Conservation (phyloP, 1,140 invertebrate species). For the Globodera ellingtonae region DNA sequence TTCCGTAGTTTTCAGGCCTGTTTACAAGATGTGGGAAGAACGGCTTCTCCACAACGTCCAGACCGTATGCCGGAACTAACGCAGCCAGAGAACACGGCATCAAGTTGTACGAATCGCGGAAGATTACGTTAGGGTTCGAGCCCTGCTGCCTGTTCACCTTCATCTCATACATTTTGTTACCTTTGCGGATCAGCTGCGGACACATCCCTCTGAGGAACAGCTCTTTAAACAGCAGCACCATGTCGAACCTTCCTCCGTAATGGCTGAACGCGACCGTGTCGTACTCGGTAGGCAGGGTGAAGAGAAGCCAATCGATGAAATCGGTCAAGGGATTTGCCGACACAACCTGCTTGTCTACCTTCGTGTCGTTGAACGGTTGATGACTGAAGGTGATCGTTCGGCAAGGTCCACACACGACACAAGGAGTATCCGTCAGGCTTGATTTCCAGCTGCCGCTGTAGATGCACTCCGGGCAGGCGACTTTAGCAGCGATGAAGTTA, state of each 20-base stretch:
- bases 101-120: not conserved
- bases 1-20: constrained; percentile 1
- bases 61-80: not conserved
- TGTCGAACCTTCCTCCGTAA: not conserved
- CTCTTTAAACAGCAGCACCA: not conserved
- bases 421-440: not conserved
- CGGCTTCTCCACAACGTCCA: not conserved
- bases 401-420: too few species aligned
- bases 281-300: not conserved
- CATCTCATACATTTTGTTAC: too few species aligned
- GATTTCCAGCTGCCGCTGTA: too few species aligned
- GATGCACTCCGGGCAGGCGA: too few species aligned
- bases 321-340: too few species aligned
- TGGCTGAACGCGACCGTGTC: not conserved
- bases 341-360: not conserved
- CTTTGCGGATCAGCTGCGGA: too few species aligned
- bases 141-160: too few species aligned
- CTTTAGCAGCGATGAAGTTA: too few species aligned
- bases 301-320: not conserved
- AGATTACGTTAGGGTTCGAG: not conserved
- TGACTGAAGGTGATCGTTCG: too few species aligned
- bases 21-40: constrained; percentile 8
- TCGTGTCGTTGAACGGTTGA: not conserved
- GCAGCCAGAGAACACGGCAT: not conserved
- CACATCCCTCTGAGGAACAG: not conserved